phyloP scores from a whole-genome alignment of 2,888 invertebrate species.

The Dendrolimus pini region DNA sequence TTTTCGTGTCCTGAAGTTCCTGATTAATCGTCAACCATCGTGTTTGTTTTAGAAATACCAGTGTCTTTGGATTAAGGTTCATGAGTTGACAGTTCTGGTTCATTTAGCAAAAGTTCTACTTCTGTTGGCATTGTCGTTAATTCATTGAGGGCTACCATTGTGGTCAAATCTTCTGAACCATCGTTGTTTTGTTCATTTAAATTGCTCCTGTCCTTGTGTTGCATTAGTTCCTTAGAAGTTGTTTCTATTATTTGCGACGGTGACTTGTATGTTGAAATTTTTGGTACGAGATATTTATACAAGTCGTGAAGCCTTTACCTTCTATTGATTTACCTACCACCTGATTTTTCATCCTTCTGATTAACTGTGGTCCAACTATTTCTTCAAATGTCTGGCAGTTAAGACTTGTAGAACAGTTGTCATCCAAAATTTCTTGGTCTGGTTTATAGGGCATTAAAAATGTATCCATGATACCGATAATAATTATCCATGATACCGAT shows the following conservation, averaged over 20 bases:
- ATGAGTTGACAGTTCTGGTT: constrained; percentile 14
- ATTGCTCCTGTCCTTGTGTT: constrained; percentile 11
- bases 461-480: too few relatives aligned
- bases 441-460: too few relatives aligned
- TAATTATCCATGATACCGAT: too few relatives aligned
- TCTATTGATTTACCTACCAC: constrained; percentile 13
- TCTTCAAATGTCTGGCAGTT: too few relatives aligned
- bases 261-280: constrained; percentile 10
- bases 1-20: too few relatives aligned
- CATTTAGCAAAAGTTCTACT: constrained; percentile 12
- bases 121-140: constrained; percentile 16
- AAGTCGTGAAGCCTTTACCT: constrained; percentile 12
- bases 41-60: constrained; percentile 14
- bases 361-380: too few relatives aligned
- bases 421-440: too few relatives aligned
- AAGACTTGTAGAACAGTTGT: too few relatives aligned
- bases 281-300: constrained; percentile 10
- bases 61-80: constrained; percentile 14
- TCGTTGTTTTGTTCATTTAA: constrained; percentile 13
- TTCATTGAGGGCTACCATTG: constrained; percentile 11
- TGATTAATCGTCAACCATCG: constrained; percentile 14
- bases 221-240: constrained; percentile 12
- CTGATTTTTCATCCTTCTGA: too few relatives aligned
- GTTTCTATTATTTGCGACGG: constrained; percentile 10
- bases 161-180: constrained; percentile 13